These are phyloP conservation scores for Notodonta dromedarius DNA, from an alignment of 2,888 invertebrate genomes.

Conservation along the genomic window DNA sequence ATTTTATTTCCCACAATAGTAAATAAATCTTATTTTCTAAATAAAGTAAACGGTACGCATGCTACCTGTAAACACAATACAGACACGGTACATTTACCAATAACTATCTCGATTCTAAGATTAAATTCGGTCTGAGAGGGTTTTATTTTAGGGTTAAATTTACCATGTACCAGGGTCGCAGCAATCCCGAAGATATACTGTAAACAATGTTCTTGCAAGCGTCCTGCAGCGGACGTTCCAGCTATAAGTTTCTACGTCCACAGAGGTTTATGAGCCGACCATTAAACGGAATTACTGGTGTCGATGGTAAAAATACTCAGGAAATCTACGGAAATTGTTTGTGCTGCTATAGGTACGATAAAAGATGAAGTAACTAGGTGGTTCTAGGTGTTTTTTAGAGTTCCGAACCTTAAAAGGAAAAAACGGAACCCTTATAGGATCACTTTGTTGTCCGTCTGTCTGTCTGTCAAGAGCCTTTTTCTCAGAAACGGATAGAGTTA, in stretches of 20 bases:
- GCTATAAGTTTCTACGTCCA: slow-evolving; percentile 1
- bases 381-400: too few relatives aligned
- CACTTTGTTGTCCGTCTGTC: too few relatives aligned
- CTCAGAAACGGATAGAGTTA: too few relatives aligned
- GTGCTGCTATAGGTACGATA: background rate
- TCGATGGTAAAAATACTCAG: background rate
- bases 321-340: background rate
- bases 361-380: too few relatives aligned
- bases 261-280: background rate
- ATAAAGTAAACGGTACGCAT: too few relatives aligned
- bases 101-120: background rate
- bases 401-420: too few relatives aligned
- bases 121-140: slow-evolving; percentile 3
- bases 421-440: too few relatives aligned
- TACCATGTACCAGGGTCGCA: background rate
- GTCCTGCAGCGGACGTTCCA: slow-evolving; percentile 1
- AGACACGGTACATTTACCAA: background rate
- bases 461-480: too few relatives aligned
- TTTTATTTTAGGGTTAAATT: background rate
- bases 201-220: slow-evolving; percentile 5
- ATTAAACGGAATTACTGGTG: slow-evolving; percentile 1
- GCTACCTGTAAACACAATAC: too few relatives aligned
- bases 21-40: too few relatives aligned
- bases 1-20: background rate
- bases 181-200: slow-evolving; percentile 4